Conservation (phyloP, 1,140 invertebrate genomes). For the Neodiprion fabricii region DNA sequence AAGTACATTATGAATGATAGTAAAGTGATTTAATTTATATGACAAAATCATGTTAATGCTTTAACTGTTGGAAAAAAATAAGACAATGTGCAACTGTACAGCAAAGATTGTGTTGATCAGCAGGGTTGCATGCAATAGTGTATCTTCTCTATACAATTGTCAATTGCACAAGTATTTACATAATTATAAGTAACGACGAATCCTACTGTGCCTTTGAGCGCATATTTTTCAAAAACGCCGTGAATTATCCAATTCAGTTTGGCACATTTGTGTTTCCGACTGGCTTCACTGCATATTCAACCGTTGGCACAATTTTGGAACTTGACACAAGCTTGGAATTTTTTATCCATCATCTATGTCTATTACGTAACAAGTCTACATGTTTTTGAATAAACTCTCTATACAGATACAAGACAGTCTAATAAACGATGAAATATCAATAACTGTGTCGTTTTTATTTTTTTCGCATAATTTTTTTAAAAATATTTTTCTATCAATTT, state of each 20-base stretch:
- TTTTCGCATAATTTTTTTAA: neutral
- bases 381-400: neutral
- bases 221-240: slow-evolving; percentile 33
- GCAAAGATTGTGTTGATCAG: neutral
- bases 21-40: neutral
- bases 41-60: slow-evolving; percentile 20
- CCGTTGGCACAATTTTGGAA: slow-evolving; percentile 12
- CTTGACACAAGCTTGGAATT: neutral
- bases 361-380: slow-evolving; percentile 6
- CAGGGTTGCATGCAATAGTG: neutral
- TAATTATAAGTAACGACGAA: slow-evolving; percentile 50
- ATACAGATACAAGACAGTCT: slow-evolving; percentile 8
- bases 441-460: slow-evolving; percentile 1
- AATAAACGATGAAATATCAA: slow-evolving; percentile 6
- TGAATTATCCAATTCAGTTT: neutral
- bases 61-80: slow-evolving; percentile 23
- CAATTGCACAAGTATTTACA: slow-evolving; percentile 63
- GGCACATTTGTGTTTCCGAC: slow-evolving; percentile 34
- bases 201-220: slow-evolving; percentile 45
- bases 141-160: slow-evolving; percentile 58
- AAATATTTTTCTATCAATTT: neutral
- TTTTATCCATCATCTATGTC: neutral
- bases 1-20: no score
- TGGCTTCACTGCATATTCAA: neutral
- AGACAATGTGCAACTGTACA: slow-evolving; percentile 41